phyloP scores from a whole-genome alignment of 2,113 vertebrate genomes.

The Melanostigma gelatinosum region DNA sequence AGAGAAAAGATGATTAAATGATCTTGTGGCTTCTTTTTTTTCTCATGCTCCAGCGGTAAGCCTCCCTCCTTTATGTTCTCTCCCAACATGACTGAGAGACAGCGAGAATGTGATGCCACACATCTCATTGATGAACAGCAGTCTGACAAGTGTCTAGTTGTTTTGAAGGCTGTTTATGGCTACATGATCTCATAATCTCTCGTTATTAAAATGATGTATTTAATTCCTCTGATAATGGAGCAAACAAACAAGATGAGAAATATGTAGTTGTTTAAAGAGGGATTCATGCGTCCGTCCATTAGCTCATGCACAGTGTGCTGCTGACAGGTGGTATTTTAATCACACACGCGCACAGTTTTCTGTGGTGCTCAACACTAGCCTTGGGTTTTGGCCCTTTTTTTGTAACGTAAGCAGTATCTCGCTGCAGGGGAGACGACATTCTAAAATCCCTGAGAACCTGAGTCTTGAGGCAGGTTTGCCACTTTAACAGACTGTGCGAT shows the following conservation, averaged over 20 bases:
- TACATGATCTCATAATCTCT: neutral
- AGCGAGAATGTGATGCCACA: constrained; percentile 21
- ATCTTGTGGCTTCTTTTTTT: constrained; percentile 53
- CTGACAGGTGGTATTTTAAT: constrained; percentile 52
- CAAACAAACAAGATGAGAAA: constrained; percentile 5
- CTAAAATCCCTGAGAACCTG: constrained; percentile 53
- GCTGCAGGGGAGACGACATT: constrained; percentile 58
- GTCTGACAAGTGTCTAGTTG: constrained; percentile 31
- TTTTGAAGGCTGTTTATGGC: constrained; percentile 31
- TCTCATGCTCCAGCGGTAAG: constrained; percentile 23
- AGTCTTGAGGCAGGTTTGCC: constrained; percentile 45
- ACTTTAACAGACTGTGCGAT: constrained; percentile 32
- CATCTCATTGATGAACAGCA: constrained; percentile 40
- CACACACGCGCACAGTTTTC: constrained; percentile 21
- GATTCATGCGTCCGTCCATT: constrained; percentile 15
- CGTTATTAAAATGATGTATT: constrained; percentile 1
- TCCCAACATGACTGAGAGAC: constrained; percentile 44
- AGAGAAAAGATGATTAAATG: constrained; percentile 57
- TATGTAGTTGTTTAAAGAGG: neutral
- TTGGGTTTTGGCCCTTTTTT: constrained; percentile 20
- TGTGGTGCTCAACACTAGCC: constrained; percentile 21
- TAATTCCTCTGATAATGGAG: constrained; percentile 15
- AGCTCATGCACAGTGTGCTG: constrained; percentile 15
- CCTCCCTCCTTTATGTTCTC: constrained; percentile 23
- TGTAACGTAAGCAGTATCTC: constrained; percentile 25